Evolutionary conservation across 2,888 invertebrate species (phyloP).

Genomic region (Lithophane semibrunnea): DNA sequence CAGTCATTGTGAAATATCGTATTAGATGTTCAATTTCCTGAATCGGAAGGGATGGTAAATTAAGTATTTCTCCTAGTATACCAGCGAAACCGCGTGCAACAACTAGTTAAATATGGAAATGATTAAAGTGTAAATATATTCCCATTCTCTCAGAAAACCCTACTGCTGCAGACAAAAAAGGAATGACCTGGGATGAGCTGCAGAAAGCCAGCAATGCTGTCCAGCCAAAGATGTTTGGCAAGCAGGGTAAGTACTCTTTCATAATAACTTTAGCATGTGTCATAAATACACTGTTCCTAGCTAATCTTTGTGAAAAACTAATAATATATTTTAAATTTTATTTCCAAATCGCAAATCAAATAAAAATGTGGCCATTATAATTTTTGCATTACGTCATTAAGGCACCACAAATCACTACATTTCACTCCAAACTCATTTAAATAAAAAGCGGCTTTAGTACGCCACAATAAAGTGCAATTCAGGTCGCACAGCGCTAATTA

Average conservation of each 20-base stretch:
- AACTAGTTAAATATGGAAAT: too few species aligned
- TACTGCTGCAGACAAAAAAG: slow-evolving; percentile 72
- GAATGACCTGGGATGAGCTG: slow-evolving; percentile 89
- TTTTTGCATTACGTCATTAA: not conserved
- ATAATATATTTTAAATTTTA: too few species aligned
- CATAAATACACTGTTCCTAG: not conserved
- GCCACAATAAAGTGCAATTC: too few species aligned
- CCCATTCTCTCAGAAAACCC: slow-evolving; percentile 74
- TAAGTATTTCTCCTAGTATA: not conserved
- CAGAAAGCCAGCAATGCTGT: slow-evolving; percentile 89
- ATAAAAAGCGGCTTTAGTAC: too few species aligned
- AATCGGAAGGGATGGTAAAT: too few species aligned
- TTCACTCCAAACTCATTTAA: too few species aligned
- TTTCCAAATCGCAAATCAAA: not conserved
- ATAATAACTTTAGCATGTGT: not conserved
- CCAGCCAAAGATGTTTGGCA: slow-evolving; percentile 90
- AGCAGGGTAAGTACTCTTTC: slow-evolving; percentile 79
- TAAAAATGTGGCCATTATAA: not conserved
- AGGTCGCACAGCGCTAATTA: too few species aligned
- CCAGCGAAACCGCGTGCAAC: not conserved
- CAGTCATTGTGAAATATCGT: not conserved
- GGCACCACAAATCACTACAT: too few species aligned
- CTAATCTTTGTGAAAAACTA: not conserved
- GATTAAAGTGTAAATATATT: not conserved
- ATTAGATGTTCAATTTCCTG: too few species aligned